Percentiles rank a stretch among this genome's conserved stretches.
These are phyloP conservation scores for Takifugu flavidus DNA, from an alignment of 2,113 vertebrate species.

Conservation along the genomic window DNA sequence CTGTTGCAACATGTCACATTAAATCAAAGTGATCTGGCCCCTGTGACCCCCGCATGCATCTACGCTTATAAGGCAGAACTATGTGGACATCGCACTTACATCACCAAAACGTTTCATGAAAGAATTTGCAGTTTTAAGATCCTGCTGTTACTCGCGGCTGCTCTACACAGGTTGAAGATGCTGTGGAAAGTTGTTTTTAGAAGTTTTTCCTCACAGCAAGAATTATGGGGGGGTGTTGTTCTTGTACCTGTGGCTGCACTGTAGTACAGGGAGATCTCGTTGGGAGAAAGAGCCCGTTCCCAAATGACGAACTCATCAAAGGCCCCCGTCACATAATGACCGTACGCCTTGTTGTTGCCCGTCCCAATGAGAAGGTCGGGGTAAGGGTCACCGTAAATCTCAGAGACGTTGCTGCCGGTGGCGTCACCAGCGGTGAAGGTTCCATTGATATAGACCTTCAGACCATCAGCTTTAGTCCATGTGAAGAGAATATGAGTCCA, in stretches of 20 bases:
- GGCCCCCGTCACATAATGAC: conserved; percentile 74
- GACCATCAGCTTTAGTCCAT: conserved; percentile 82
- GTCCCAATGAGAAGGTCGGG: conserved; percentile 76
- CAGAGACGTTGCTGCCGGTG: conserved; percentile 73
- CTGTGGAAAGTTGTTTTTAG: conserved; percentile 46
- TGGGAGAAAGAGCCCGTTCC: conserved; percentile 83
- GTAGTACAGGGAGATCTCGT: conserved; percentile 84
- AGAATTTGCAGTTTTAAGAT: conserved; percentile 35
- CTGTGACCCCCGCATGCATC: conserved; percentile 23
- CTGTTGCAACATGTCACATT: conserved; percentile 43
- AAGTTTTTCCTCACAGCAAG: too few relatives aligned
- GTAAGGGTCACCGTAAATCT: conserved; percentile 75
- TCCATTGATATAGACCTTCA: conserved; percentile 91
- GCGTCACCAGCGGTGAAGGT: conserved; percentile 77
- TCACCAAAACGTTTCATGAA: conserved; percentile 29
- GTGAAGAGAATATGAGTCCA: conserved; percentile 96
- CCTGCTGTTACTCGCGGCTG: conserved; percentile 43
- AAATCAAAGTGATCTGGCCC: conserved; percentile 41
- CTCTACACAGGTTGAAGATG: conserved; percentile 30
- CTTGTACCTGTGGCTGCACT: conserved; percentile 82
- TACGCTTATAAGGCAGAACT: conserved; percentile 60
- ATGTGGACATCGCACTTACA: conserved; percentile 35
- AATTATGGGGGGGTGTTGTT: conserved; percentile 31
- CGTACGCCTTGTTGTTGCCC: conserved; percentile 53
- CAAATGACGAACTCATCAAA: conserved; percentile 97